Base-by-base conservation (phyloP, 1,140 invertebrate species). In the Drosophila takahashii region DNA sequence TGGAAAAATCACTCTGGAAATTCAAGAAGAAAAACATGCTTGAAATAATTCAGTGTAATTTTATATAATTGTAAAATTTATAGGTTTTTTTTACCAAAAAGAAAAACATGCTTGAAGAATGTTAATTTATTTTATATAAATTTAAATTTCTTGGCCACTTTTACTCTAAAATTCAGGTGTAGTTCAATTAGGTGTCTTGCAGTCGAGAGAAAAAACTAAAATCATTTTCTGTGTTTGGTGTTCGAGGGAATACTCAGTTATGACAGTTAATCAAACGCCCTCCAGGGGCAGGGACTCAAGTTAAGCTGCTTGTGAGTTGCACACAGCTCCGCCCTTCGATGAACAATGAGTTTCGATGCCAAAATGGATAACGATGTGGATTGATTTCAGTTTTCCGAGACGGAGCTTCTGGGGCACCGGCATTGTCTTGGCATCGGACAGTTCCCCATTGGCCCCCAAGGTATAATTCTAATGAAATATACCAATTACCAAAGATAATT, bases 201-300 rank as follows among this genome's bases (percentile, higher is more conserved):
- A 10, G 13, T 29, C 27, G 13, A 48, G 45, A 32, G 29, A 2
- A 4, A 1, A 15, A 6, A 5, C 3, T 4, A 6, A 13, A 47
- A 47, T 0, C 6, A 4, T 15, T 15, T 8, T 5, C 10, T 18
- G 15, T 16, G 15, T 13, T 16, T 39, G 10, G 26, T 27, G 37
- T 15, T 6, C 10, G 13, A 4, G 5, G 29, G 29, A 32, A 32
- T 9, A 32, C 29, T 8, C 9, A 78, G 50, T 60, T 72, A 66
- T 73, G 60, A 57, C 29, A 67, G 54, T 73, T 64, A 73, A 53
- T 75, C 60, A 58, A 52, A 58, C 9, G 39, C 34, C 29, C 62
- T 15, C 26, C 27, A 22, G 5, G 36, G 36, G 10, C 42, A 47
- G 58, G n/a, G n/a, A 62, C 18, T 42, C 36, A 26, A 58, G 27